A percentile compares a stretch with the other conserved stretches of the same genome.
Conservation (phyloP, 1,140 invertebrate genomes). For the Drosophila pruinosa region DNA sequence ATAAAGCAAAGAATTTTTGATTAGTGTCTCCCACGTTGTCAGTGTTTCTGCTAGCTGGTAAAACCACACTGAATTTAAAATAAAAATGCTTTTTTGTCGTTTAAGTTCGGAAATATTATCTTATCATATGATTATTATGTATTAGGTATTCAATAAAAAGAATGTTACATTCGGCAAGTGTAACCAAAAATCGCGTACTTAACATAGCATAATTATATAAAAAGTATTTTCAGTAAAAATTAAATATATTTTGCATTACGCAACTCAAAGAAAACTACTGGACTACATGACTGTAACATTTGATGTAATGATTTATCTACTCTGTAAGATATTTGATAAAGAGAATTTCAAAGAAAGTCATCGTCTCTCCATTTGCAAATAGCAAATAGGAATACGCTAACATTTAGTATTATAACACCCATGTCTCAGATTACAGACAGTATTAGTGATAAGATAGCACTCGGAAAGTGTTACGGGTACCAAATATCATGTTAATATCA, state of each 20-base stretch:
- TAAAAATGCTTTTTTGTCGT: conserved; percentile 13
- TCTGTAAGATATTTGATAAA: neutral
- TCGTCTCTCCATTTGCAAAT: neutral
- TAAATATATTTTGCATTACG: too few species aligned
- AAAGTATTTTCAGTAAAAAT: neutral
- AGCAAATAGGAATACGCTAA: neutral
- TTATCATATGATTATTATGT: conserved; percentile 48
- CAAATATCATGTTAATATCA: conserved; percentile 12
- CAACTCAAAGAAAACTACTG: too few species aligned
- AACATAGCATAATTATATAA: neutral
- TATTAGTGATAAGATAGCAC: conserved; percentile 33
- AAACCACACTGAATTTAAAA: conserved; percentile 31
- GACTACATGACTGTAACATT: neutral
- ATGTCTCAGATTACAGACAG: conserved; percentile 26
- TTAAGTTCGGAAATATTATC: conserved; percentile 42
- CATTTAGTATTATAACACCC: neutral
- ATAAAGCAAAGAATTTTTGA: neutral
- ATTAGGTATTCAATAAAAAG: conserved; percentile 46
- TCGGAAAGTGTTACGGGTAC: conserved; percentile 6
- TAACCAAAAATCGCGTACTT: conserved; percentile 27
- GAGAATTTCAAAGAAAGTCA: conserved; percentile 6
- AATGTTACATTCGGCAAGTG: conserved; percentile 46
- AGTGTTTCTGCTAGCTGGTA: conserved; percentile 17
- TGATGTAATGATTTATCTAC: neutral
- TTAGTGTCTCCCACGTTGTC: conserved; percentile 18